Conservation (phyloP, 1,140 invertebrate genomes). For the Muscidifurax raptorellus region DNA sequence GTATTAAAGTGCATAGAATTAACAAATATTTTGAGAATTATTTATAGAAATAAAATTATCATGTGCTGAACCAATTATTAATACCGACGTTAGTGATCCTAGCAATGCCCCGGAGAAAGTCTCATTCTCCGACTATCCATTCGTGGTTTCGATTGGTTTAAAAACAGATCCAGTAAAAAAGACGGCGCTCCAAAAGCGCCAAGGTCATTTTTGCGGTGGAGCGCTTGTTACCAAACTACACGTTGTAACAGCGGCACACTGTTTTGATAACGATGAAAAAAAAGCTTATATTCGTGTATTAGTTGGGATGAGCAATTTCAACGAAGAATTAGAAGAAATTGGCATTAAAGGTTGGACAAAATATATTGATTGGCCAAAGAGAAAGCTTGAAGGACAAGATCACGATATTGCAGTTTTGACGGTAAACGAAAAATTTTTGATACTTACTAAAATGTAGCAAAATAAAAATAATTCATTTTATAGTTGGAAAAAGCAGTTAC, state of each 20-base stretch:
- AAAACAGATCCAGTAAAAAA: background rate
- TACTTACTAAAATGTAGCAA: background rate
- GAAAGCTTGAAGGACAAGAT: background rate
- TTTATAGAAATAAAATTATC: too few species aligned
- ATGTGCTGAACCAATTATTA: too few species aligned
- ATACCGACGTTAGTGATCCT: too few species aligned
- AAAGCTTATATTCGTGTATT: background rate
- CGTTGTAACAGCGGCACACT: too few species aligned
- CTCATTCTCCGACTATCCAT: constrained; percentile 31
- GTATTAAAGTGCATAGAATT: too few species aligned
- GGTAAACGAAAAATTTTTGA: background rate
- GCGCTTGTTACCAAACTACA: too few species aligned
- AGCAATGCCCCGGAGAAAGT: constrained; percentile 45
- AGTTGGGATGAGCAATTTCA: background rate
- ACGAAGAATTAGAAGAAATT: too few species aligned
- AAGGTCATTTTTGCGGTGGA: constrained; percentile 31
- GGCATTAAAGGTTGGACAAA: background rate
- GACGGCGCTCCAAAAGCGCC: constrained; percentile 53
- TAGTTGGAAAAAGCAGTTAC: background rate
- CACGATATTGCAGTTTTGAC: background rate
- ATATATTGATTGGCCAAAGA: background rate
- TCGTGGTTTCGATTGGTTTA: background rate
- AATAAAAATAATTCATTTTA: background rate
- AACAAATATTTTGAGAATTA: too few species aligned
- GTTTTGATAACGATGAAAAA: constrained; percentile 55